A percentile compares a stretch with the other conserved stretches of the same genome.
phyloP scores from a whole-genome alignment of 2,797 vertebrate species.

The Dendrocincla fuliginosa region DNA sequence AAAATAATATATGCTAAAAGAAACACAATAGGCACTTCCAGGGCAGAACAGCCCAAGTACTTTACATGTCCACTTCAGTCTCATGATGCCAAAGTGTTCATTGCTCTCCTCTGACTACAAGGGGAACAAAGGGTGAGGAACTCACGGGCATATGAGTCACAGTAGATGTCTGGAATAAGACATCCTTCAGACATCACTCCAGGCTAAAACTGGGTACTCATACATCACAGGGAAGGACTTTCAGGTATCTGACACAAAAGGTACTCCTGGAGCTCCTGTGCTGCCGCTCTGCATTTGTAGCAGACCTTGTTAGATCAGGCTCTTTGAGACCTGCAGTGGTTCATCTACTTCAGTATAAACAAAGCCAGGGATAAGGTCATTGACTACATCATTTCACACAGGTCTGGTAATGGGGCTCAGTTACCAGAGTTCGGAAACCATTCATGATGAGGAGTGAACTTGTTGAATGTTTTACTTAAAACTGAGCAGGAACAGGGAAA shows the following conservation, averaged over 20 bases:
- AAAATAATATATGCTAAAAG: neutral
- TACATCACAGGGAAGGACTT: neutral
- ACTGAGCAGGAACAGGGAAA: neutral
- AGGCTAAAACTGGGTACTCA: neutral
- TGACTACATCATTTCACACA: neutral
- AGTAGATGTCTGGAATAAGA: constrained; percentile 35
- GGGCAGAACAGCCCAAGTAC: neutral
- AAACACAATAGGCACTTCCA: neutral
- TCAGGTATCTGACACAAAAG: constrained; percentile 15
- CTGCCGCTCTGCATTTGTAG: neutral
- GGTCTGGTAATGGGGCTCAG: neutral
- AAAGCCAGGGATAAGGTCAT: neutral
- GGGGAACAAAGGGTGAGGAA: neutral
- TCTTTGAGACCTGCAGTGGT: neutral
- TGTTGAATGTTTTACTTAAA: neutral
- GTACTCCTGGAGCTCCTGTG: neutral
- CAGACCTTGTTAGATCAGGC: neutral
- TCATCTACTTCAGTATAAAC: neutral
- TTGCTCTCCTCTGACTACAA: neutral
- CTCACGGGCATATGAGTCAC: constrained; percentile 19
- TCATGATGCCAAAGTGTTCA: neutral
- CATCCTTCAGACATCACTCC: constrained; percentile 15
- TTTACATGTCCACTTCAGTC: neutral
- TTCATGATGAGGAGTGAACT: fast-evolving
- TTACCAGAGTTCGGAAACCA: neutral